A percentile compares a stretch with the other conserved stretches of the same genome.
phyloP scores from a whole-genome alignment of 2,888 invertebrate genomes.

The Andrena fulva region DNA sequence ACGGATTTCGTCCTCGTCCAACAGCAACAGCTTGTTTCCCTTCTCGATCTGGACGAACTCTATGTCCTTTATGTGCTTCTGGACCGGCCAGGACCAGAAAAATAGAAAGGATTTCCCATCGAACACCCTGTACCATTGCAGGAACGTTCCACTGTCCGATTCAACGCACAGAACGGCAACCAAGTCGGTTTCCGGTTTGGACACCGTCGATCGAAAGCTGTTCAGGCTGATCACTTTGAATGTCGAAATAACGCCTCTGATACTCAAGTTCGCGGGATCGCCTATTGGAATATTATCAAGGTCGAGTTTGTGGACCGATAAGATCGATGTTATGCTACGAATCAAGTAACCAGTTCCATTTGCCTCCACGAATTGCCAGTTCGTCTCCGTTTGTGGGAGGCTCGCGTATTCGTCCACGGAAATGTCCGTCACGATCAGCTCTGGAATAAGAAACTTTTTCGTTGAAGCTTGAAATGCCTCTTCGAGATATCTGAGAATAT shows the following conservation, averaged over 20 bases:
- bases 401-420: slow-evolving; percentile 46
- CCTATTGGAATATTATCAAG: slow-evolving; percentile 2
- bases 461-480: background rate
- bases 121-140: slow-evolving; percentile 80
- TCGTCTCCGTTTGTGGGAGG: slow-evolving; percentile 49
- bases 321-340: slow-evolving; percentile 33
- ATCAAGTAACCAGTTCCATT: slow-evolving; percentile 66
- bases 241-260: slow-evolving; percentile 63
- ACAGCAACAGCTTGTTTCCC: slow-evolving; percentile 76
- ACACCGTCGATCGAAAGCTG: background rate
- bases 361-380: slow-evolving; percentile 69
- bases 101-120: slow-evolving; percentile 61
- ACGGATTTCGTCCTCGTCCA: slow-evolving; percentile 63
- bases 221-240: slow-evolving; percentile 72
- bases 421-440: slow-evolving; percentile 69
- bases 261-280: background rate
- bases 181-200: background rate
- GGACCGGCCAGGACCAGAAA: slow-evolving; percentile 75
- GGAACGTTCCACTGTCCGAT: slow-evolving; percentile 57
- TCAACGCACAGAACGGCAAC: slow-evolving; percentile 75
- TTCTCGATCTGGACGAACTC: slow-evolving; percentile 72
- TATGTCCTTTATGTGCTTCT: slow-evolving; percentile 72
- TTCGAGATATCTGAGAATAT: background rate
- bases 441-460: slow-evolving; percentile 57
- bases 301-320: slow-evolving; percentile 68